Percentiles rank a stretch among this genome's conserved stretches.
Conservation (phyloP, 2,797 vertebrate species). For the Thripadectes ignobilis region DNA sequence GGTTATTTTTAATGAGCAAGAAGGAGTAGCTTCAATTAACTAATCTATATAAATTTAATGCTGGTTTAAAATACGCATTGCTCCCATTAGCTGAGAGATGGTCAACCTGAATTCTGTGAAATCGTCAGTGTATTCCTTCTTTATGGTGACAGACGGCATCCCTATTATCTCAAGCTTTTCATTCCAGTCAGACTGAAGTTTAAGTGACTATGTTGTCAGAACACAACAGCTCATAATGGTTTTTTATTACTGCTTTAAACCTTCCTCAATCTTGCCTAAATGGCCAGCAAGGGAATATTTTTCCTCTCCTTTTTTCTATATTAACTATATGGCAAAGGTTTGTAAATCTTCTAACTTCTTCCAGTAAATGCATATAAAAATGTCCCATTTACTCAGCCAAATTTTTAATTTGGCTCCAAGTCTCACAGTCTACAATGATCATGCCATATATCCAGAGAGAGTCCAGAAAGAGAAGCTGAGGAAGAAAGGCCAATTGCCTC, state of each 20-base stretch:
- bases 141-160: conserved; percentile 16
- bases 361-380: conserved; percentile 5
- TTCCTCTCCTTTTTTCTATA: neutral
- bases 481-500: neutral
- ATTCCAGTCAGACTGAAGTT: neutral
- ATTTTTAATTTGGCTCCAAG: neutral
- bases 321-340: neutral
- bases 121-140: neutral
- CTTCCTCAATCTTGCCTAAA: neutral
- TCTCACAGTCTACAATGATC: neutral
- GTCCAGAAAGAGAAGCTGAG: neutral
- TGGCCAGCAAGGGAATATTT: neutral
- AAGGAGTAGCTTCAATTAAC: conserved; percentile 16
- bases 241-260: conserved; percentile 1
- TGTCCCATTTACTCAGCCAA: neutral
- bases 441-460: neutral
- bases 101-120: conserved; percentile 1
- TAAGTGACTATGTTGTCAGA: neutral
- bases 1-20: conserved; percentile 34
- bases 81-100: conserved; percentile 16
- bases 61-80: conserved; percentile 18
- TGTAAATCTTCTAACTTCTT: neutral
- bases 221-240: neutral
- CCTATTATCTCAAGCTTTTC: neutral
- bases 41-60: conserved; percentile 9